phyloP scores from a whole-genome alignment of 2,888 invertebrate genomes.

The Meiosimyza decipiens region DNA sequence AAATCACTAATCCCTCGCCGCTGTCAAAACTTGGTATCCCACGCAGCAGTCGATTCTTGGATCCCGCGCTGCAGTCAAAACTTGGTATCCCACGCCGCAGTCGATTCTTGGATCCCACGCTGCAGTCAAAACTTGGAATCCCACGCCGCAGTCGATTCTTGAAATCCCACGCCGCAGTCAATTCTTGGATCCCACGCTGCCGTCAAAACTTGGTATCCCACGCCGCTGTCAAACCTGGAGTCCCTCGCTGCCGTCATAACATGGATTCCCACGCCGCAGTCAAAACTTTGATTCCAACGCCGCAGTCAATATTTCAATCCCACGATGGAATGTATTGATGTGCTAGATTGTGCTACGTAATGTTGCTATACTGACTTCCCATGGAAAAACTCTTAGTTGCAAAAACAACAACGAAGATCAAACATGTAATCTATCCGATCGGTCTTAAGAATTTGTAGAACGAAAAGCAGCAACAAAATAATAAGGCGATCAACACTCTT shows the following conservation, averaged over 20 bases:
- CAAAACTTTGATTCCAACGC: constrained; percentile 40
- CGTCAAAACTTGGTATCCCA: constrained; percentile 39
- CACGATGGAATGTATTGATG: constrained; percentile 37
- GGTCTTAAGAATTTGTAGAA: constrained; percentile 4
- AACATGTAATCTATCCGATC: constrained; percentile 11
- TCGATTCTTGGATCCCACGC: constrained; percentile 43
- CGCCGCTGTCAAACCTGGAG: constrained; percentile 40
- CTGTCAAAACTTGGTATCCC: constrained; percentile 38
- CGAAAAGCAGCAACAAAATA: constrained; percentile 1
- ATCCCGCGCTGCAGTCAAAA: constrained; percentile 51
- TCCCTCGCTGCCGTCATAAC: constrained; percentile 41
- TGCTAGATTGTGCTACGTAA: constrained; percentile 1
- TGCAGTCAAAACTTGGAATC: constrained; percentile 46
- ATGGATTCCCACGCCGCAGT: constrained; percentile 51
- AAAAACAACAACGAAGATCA: background rate
- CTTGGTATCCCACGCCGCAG: constrained; percentile 49
- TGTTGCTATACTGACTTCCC: constrained; percentile 4
- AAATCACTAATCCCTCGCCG: constrained; percentile 16
- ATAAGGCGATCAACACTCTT: constrained; percentile 12
- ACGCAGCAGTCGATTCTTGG: constrained; percentile 49
- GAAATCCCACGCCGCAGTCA: constrained; percentile 50
- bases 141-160: constrained; percentile 49
- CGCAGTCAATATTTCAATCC: constrained; percentile 42
- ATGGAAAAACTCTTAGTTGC: constrained; percentile 19
- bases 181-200: constrained; percentile 50